Conservation (phyloP, 2,797 vertebrate genomes). For the Hyperoplus lanceolatus region DNA sequence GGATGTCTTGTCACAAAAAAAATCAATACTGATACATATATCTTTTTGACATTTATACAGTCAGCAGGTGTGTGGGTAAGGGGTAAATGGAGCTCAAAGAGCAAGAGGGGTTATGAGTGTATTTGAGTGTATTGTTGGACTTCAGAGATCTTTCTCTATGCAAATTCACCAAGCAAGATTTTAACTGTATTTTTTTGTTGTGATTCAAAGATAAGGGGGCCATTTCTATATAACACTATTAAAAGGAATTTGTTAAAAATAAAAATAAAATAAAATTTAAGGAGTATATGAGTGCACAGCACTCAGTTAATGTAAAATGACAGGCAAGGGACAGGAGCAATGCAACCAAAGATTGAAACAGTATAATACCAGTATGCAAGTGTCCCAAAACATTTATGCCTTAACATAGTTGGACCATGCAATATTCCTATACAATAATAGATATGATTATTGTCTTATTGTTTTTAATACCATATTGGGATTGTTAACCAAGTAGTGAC, state of each 20-base stretch:
- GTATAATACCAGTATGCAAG: conserved; percentile 41
- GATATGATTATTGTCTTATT: conserved; percentile 49
- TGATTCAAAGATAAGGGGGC: too few relatives aligned
- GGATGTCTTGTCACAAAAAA: conserved; percentile 17
- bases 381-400: conserved; percentile 47
- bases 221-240: conserved; percentile 18
- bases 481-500: conserved; percentile 55
- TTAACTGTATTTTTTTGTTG: conserved; percentile 17
- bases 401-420: conserved; percentile 55
- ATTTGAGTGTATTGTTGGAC: conserved; percentile 44
- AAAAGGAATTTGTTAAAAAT: conserved; percentile 23
- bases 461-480: conserved; percentile 47
- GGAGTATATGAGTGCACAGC: conserved; percentile 25
- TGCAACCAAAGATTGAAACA: conserved; percentile 50
- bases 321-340: conserved; percentile 55
- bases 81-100: conserved; percentile 11
- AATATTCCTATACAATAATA: conserved; percentile 46
- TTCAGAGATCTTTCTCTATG: conserved; percentile 64
- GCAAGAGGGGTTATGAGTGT: conserved; percentile 12
- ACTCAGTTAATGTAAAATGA: conserved; percentile 37
- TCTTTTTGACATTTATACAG: conserved; percentile 29
- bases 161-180: conserved; percentile 47
- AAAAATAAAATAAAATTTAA: conserved; percentile 32
- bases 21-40: conserved; percentile 8
- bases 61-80: conserved; percentile 13